Conservation (phyloP, 2,113 vertebrate genomes). For the Notechis scutatus region DNA sequence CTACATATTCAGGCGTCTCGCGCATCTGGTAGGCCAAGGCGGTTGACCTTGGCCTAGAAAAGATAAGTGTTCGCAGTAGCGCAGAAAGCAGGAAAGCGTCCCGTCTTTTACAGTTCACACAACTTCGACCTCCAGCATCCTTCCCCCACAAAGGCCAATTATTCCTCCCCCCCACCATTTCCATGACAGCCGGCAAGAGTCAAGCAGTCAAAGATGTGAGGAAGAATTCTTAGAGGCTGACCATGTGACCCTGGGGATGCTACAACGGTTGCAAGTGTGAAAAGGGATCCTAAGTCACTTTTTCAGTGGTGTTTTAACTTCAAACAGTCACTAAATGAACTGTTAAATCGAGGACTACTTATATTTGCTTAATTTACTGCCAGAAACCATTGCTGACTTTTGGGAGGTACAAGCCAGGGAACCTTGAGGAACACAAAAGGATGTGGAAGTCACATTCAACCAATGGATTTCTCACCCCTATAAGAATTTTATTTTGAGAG, state of each 20-base stretch:
- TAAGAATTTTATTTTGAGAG: not conserved
- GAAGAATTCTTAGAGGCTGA: no score
- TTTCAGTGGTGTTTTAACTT: not conserved
- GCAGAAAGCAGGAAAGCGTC: no score
- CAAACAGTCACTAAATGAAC: not conserved
- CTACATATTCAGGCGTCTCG: no score
- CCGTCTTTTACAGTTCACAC: no score
- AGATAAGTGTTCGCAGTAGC: no score
- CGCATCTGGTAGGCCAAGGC: no score
- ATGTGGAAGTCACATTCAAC: not conserved
- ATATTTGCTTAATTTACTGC: not conserved
- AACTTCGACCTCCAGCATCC: no score
- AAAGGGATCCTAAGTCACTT: not conserved
- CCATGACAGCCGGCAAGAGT: no score
- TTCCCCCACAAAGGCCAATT: no score
- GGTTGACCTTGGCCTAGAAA: no score
- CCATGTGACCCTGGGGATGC: not conserved
- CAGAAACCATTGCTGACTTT: not conserved
- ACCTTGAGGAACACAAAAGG: not conserved
- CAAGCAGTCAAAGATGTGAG: no score
- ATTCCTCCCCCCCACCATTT: no score
- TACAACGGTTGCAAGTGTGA: not conserved
- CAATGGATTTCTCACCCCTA: not conserved
- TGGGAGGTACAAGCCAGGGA: not conserved
- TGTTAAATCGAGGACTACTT: not conserved